These are phyloP conservation scores for Megaustenia siamemsis DNA, from an alignment of 2,888 invertebrate species.

Conservation along the genomic window DNA sequence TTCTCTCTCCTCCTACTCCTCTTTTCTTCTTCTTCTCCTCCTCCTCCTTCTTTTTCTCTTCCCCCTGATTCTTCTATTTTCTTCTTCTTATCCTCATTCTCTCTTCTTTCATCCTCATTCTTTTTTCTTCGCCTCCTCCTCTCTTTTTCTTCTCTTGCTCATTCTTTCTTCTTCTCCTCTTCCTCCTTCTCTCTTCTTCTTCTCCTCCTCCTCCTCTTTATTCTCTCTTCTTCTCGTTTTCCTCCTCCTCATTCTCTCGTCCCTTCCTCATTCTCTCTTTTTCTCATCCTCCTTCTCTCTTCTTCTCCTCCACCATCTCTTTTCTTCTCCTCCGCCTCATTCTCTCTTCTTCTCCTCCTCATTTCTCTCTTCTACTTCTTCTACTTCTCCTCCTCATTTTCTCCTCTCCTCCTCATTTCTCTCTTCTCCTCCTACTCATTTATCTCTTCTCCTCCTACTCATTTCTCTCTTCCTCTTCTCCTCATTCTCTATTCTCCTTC, in stretches of 20 bases:
- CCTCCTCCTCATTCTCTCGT: neutral
- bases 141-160: no score
- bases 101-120: no score
- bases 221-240: neutral
- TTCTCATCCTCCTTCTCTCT: neutral
- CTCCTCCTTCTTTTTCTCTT: neutral
- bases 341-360: neutral
- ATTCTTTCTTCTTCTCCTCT: neutral
- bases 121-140: no score
- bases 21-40: neutral
- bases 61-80: no score
- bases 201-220: neutral
- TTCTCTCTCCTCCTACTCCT: no score
- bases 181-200: neutral
- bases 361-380: neutral
- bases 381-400: neutral
- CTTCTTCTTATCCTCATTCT: no score
- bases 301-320: neutral
- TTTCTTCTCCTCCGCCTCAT: neutral
- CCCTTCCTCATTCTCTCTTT: neutral
- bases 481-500: neutral
- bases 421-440: neutral
- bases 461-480: neutral
- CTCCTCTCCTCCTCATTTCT: neutral
- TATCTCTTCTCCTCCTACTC: neutral